Evolutionary conservation across 2,888 invertebrate genomes (phyloP).

Genomic region (Galerucella calmariensis): DNA sequence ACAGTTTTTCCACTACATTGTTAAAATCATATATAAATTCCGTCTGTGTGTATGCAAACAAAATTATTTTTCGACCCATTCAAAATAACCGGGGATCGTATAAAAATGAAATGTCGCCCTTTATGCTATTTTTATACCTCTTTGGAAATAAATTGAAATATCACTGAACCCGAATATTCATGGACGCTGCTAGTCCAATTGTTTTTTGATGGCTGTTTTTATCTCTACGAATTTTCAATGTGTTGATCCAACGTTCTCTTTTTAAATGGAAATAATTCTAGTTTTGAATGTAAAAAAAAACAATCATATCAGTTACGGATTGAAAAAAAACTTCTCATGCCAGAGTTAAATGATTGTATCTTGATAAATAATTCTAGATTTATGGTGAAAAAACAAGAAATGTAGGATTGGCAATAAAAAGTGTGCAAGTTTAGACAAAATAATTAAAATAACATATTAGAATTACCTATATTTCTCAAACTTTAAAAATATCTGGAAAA

Average conservation of each 20-base stretch:
- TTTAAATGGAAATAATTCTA: conserved; percentile 6
- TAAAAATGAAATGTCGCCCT: conserved; percentile 38
- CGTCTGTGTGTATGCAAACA: conserved; percentile 25
- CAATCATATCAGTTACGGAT: background rate
- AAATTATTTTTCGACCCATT: conserved; percentile 36
- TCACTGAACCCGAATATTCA: conserved; percentile 35
- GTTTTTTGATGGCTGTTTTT: conserved; percentile 29
- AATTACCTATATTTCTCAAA: too few relatives aligned
- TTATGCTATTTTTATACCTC: conserved; percentile 37
- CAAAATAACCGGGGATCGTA: conserved; percentile 33
- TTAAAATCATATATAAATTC: background rate
- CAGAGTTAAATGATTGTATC: too few relatives aligned
- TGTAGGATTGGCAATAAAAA: too few relatives aligned
- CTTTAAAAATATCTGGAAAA: too few relatives aligned
- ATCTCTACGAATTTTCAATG: conserved; percentile 20
- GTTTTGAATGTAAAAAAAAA: background rate
- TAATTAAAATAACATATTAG: too few relatives aligned
- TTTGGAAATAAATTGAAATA: conserved; percentile 39
- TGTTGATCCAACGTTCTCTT: conserved; percentile 12
- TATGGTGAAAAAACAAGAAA: too few relatives aligned
- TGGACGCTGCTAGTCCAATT: conserved; percentile 28
- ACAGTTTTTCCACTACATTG: background rate
- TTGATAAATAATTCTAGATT: too few relatives aligned
- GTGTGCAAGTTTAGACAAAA: too few relatives aligned
- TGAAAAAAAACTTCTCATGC: too few relatives aligned